Conservation (phyloP, 2,888 invertebrate genomes). For the Dorcus hopei region DNA sequence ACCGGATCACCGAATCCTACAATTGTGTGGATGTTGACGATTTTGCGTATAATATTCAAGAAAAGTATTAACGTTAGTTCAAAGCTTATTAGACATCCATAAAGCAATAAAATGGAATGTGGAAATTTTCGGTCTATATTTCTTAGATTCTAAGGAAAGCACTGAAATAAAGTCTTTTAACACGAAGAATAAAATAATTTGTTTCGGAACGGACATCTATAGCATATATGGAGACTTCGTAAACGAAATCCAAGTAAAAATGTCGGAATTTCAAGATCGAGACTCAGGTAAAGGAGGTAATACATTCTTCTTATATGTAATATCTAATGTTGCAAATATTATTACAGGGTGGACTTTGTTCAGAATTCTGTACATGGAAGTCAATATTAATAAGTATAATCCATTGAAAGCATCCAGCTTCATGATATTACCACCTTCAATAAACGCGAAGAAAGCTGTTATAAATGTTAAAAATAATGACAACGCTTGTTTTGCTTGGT, state of each 20-base stretch:
- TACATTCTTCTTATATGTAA: not conserved
- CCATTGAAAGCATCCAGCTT: not conserved
- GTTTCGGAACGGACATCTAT: not conserved
- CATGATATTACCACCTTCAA: not conserved
- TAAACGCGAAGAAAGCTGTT: not conserved
- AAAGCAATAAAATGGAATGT: too few relatives aligned
- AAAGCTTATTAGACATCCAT: too few relatives aligned
- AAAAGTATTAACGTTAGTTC: too few relatives aligned
- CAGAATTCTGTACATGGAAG: not conserved
- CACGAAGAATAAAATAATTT: too few relatives aligned
- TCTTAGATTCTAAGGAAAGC: too few relatives aligned
- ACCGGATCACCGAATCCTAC: too few relatives aligned
- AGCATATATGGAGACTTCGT: not conserved
- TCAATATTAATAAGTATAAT: not conserved
- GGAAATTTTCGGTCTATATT: too few relatives aligned
- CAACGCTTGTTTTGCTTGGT: not conserved
- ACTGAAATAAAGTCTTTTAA: too few relatives aligned
- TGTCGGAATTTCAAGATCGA: not conserved
- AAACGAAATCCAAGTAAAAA: not conserved
- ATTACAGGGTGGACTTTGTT: not conserved
- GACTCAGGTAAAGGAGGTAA: not conserved
- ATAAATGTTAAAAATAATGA: not conserved
- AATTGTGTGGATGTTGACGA: too few relatives aligned
- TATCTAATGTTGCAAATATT: not conserved
- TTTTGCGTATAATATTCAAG: too few relatives aligned